These are phyloP conservation scores for Ahaetulla prasina DNA, from an alignment of 2,113 vertebrate species.

Conservation along the genomic window DNA sequence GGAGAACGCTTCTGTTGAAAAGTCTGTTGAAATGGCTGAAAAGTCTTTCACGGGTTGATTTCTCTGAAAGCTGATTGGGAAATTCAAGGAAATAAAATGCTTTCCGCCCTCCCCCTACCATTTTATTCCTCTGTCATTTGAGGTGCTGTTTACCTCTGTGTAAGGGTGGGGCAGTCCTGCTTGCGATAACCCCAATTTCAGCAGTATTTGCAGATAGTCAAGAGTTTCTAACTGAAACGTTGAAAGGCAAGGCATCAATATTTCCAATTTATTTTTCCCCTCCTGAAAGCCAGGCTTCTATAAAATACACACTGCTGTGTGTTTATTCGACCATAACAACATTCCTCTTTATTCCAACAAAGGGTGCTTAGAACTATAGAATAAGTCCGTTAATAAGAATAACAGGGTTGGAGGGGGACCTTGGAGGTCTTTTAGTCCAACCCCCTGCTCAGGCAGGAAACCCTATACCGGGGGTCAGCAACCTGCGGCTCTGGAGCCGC, in stretches of 20 bases:
- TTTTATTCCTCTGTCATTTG: neutral
- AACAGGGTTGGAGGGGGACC: neutral
- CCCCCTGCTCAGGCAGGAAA: neutral
- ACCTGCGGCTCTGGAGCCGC: too few relatives aligned
- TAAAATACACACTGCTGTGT: neutral
- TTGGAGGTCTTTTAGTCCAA: neutral
- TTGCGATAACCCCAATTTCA: neutral
- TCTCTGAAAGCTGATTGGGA: neutral
- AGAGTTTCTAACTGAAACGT: neutral
- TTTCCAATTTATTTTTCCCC: neutral
- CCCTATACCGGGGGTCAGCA: neutral
- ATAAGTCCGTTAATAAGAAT: neutral
- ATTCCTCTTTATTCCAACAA: neutral
- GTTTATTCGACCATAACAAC: neutral
- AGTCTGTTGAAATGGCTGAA: too few relatives aligned
- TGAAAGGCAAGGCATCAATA: neutral
- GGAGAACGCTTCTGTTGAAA: neutral
- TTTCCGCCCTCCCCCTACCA: neutral
- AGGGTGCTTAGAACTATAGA: neutral
- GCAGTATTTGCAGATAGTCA: neutral
- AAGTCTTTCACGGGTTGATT: neutral
- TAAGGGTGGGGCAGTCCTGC: neutral
- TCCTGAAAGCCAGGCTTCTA: neutral
- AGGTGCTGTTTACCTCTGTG: neutral
- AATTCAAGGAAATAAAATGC: neutral